Evolutionary conservation across 2,888 invertebrate species (phyloP).

Genomic region (Dolichomitus sp.): DNA sequence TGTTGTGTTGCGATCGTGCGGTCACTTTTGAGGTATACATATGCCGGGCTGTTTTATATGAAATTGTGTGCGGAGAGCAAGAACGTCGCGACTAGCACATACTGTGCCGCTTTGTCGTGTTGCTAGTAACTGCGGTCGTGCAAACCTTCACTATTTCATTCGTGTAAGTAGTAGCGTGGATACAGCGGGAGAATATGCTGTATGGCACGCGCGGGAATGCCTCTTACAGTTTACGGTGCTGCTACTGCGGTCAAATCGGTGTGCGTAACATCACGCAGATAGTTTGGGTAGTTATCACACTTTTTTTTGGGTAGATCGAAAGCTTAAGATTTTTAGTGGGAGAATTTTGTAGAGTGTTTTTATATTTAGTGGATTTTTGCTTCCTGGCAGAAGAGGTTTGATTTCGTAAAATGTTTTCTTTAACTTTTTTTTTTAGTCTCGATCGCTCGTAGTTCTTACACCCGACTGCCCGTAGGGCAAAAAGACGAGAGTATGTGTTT

Average conservation of each 20-base stretch:
- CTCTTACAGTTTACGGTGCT: not conserved
- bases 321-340: not conserved
- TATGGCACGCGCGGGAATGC: slow-evolving; percentile 15
- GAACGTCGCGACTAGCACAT: not conserved
- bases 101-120: not conserved
- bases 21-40: not conserved
- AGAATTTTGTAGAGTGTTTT: not conserved
- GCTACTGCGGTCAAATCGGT: not conserved
- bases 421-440: not conserved
- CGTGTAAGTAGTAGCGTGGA: not conserved
- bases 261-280: not conserved
- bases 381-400: not conserved
- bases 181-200: not conserved
- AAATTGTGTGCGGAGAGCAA: no score
- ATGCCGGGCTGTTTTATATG: not conserved
- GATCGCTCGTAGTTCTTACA: no score
- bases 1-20: slow-evolving; percentile 49
- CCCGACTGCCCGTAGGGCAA: no score
- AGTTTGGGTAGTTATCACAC: not conserved
- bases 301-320: not conserved
- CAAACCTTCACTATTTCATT: not conserved
- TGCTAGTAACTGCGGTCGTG: not conserved
- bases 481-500: no score
- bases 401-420: not conserved
- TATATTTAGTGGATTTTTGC: not conserved